These are phyloP conservation scores for Datnioides undecimradiatus DNA, from an alignment of 2,113 vertebrate genomes.

Conservation along the genomic window DNA sequence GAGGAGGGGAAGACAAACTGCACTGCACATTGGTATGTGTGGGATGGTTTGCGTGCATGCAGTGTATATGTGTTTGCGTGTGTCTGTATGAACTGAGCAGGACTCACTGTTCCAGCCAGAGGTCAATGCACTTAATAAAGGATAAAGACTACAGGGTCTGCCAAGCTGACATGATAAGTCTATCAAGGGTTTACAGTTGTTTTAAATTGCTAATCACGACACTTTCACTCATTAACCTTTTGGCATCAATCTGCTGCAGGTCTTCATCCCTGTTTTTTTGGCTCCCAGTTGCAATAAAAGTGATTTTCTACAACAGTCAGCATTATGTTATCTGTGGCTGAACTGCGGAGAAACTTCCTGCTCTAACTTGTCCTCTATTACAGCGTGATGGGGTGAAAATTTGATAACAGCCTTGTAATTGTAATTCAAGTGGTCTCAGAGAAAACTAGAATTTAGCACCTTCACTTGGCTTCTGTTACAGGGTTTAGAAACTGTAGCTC, in stretches of 20 bases:
- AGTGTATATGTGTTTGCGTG: not conserved
- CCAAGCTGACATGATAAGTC: not conserved
- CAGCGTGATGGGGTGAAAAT: no score
- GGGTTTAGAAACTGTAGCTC: no score
- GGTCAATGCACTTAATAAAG: not conserved
- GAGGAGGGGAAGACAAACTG: constrained; percentile 15
- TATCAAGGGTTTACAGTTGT: constrained; percentile 19
- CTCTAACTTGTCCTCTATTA: constrained; percentile 4
- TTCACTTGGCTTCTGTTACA: no score
- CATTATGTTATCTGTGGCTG: constrained; percentile 15
- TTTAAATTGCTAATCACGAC: constrained; percentile 8
- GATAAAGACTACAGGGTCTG: not conserved
- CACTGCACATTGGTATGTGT: not conserved
- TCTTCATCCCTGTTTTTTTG: not conserved
- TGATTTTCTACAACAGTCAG: not conserved
- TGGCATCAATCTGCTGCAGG: constrained; percentile 18
- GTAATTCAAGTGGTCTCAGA: no score
- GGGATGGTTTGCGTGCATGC: constrained; percentile 6
- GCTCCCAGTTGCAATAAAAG: constrained; percentile 24
- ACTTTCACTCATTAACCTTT: constrained; percentile 34
- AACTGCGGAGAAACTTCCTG: not conserved
- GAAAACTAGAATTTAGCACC: no score
- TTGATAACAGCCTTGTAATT: no score
- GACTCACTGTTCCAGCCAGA: not conserved
- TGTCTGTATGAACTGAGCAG: not conserved